These are phyloP conservation scores for Diplogasteroides magnus DNA, from an alignment of 1,140 invertebrate genomes.

Conservation along the genomic window DNA sequence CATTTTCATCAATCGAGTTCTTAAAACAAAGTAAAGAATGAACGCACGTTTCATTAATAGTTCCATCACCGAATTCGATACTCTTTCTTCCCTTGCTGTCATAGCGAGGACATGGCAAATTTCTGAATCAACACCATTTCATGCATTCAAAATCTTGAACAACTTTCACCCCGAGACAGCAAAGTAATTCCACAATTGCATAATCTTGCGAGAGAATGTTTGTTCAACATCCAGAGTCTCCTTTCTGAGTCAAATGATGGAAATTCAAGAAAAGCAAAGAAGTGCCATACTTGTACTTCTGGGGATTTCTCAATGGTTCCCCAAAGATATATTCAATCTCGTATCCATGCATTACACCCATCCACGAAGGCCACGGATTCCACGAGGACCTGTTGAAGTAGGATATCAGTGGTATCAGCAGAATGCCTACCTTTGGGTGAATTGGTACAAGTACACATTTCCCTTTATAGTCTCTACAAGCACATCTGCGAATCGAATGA, in stretches of 20 bases:
- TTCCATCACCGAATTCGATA: too few species aligned
- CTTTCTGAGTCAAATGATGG: background rate
- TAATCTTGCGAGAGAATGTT: slow-evolving; percentile 76
- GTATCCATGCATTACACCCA: slow-evolving; percentile 88
- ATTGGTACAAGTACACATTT: slow-evolving; percentile 90
- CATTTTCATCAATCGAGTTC: too few species aligned
- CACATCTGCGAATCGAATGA: slow-evolving; percentile 77
- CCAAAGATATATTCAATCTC: slow-evolving; percentile 92
- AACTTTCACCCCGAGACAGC: slow-evolving; percentile 84
- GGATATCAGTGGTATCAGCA: too few species aligned
- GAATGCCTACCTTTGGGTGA: slow-evolving; percentile 68
- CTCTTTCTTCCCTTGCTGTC: too few species aligned
- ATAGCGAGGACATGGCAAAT: too few species aligned
- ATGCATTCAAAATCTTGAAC: too few species aligned
- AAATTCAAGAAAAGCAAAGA: background rate
- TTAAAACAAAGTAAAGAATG: too few species aligned
- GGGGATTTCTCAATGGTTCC: slow-evolving; percentile 74
- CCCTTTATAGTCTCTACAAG: slow-evolving; percentile 77
- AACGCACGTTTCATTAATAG: too few species aligned
- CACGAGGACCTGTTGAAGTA: slow-evolving; percentile 62
- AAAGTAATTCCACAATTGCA: slow-evolving; percentile 92
- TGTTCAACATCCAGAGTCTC: slow-evolving; percentile 71
- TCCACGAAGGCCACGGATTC: slow-evolving; percentile 89
- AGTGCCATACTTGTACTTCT: slow-evolving; percentile 68
- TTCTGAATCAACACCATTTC: too few species aligned